Evolutionary conservation across 2,113 vertebrate genomes (phyloP), one percentile per base, ranked within the genome.

Genomic region (Tupaia chinensis): DNA sequence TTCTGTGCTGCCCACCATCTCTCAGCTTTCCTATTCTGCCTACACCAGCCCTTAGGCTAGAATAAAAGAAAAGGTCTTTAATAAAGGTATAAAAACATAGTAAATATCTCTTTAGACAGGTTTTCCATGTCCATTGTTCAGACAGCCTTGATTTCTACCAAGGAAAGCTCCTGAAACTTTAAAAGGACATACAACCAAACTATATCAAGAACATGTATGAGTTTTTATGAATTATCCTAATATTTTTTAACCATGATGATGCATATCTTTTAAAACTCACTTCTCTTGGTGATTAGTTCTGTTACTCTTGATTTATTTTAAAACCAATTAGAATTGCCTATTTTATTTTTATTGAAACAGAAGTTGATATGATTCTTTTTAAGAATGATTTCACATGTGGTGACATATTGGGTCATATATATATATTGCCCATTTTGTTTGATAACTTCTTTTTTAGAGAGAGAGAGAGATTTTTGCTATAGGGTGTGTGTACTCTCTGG

Each of bases 211-310:
- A 22, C 13, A 34, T 61, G 7, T 27, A 81, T 53, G 86, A 63
- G 44, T 69, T 90, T 84, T 84, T 81, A 93, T 53, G 88, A 69
- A 93, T 87, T 81, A 60, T 58, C 17, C 56, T 84, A 80, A 34
- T 17, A 68, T 65, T 84, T 76, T 91, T 58, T 70, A 88, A 68
- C 11, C 16, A 86, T 83, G 29, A 58, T 53, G 70, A 74, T 19
- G 77, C 27, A 27, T 68, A 54, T 20, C 29, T 91, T 93, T 94
- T 60, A 86, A 81, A 91, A 54, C 9, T 20, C 60, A 69, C 92
- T 89, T 93, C 54, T 23, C 22, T 66, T 70, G 44, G 14, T 94
- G 66, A 96, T 89, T 85, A 91, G 74, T 56, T 82, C 89, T 89
- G n/a, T 83, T 83, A 66, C 16, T 27, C 23, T 65, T 77, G 3